Percentiles rank a stretch among this genome's conserved stretches.
Conservation (phyloP, 2,888 invertebrate species). For the Eucera pruinosa region DNA sequence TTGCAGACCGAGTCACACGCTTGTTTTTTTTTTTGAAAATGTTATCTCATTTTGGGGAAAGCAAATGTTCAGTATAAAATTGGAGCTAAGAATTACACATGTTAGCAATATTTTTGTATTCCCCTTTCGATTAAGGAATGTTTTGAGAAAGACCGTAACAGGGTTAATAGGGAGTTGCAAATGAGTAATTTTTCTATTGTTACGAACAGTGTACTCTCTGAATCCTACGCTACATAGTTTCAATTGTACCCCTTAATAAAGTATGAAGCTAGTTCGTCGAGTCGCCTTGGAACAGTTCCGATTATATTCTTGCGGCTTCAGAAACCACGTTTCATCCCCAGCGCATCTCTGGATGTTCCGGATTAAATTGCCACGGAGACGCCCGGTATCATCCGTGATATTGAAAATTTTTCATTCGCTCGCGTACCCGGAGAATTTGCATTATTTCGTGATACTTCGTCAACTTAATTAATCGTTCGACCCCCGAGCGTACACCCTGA, state of each 20-base stretch:
- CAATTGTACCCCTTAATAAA: conserved; percentile 35
- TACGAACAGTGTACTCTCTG: too few species aligned
- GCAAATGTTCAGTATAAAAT: too few species aligned
- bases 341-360: background rate
- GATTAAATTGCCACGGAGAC: conserved; percentile 53
- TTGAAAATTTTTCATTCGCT: conserved; percentile 61
- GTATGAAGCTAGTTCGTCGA: conserved; percentile 34
- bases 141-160: too few species aligned
- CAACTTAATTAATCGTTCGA: conserved; percentile 66
- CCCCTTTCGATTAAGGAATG: too few species aligned
- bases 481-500: conserved; percentile 3
- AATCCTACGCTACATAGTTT: too few species aligned
- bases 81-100: too few species aligned
- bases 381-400: conserved; percentile 32
- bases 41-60: too few species aligned
- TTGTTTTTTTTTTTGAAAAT: too few species aligned
- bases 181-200: too few species aligned
- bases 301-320: conserved; percentile 37
- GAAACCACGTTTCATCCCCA: conserved; percentile 12
- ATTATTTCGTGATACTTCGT: conserved; percentile 63
- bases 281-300: conserved; percentile 33
- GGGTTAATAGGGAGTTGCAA: too few species aligned
- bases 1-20: too few species aligned
- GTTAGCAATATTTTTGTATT: too few species aligned
- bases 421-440: conserved; percentile 52